Evolutionary conservation across 2,888 invertebrate genomes (phyloP), one percentile per base, ranked within the genome.

Genomic region (Amphipoea oculea): DNA sequence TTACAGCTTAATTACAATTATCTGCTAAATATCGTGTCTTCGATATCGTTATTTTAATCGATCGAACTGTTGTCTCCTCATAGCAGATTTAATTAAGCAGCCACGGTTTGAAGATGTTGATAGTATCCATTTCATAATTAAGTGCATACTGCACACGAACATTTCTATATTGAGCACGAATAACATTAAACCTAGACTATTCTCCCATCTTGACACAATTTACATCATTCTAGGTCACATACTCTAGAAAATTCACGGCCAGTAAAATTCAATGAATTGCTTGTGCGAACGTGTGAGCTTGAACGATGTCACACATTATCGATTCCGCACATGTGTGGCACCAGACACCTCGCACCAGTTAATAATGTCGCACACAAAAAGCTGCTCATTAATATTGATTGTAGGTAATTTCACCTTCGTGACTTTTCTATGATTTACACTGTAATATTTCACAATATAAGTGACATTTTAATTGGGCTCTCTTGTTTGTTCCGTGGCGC

Each of bases 401-500:
- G 77, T 72, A 79, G 70, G 79, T 87, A 89, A 88, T 90, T 90
- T 87, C 83, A 51, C 84, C 74, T 89, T 86, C 90, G 89, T 90
- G 90, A 88, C 87, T 89, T 85, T 86, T 84, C 73, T 86, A 79
- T 89, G 86, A 90, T 89, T 89, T 86, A 90, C 83, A 81, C 76
- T 70, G 86, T 78, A 87, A 88, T 92, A 90, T 83, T 89, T 90
- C 88, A 90, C 82, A 85, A 76, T 76, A 84, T 76, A 88, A 85
- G 80, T 83, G 90, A 89, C 90, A 84, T 83, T 86, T 85, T 91
- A 90, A 91, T 92, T 88, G 89, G 83, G 66, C 73, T 70, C 76
- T 71, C 78, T 83, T 86, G 83, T 87, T 86, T 85, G 77, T 90
- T 86, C 84, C 86, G 83, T 71, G 79, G 62, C 77, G 76, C 71